These are phyloP conservation scores for Felis chaus DNA, from an alignment of 2,113 vertebrate species.

Conservation along the genomic window DNA sequence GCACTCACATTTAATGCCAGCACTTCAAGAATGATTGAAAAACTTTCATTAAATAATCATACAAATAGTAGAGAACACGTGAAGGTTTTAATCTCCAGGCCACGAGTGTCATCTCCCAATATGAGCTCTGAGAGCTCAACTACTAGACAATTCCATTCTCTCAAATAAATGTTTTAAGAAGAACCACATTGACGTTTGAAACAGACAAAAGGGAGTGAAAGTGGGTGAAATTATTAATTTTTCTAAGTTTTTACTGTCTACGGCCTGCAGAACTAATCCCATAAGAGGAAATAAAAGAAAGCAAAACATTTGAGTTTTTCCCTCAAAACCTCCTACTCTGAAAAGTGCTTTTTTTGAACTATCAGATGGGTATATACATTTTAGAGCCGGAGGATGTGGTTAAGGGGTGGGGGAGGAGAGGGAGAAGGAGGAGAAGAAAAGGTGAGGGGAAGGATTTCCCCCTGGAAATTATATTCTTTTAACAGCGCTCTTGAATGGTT, in stretches of 20 bases:
- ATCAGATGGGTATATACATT: not conserved
- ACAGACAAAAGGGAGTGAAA: not conserved
- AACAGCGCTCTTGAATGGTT: not conserved
- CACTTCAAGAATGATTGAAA: accelerated
- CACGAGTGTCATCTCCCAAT: not conserved
- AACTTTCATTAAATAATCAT: not conserved
- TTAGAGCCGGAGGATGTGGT: not conserved
- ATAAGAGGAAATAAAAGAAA: not conserved
- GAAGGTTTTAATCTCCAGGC: not conserved
- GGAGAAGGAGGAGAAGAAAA: not conserved
- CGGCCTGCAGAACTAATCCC: not conserved
- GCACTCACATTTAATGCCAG: not conserved
- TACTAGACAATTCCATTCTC: not conserved
- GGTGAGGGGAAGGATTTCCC: too few species aligned
- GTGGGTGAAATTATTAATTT: not conserved
- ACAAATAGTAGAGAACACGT: not conserved
- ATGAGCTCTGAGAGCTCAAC: not conserved
- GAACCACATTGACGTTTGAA: not conserved
- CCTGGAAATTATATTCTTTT: not conserved
- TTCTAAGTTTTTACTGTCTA: not conserved
- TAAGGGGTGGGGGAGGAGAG: not conserved
- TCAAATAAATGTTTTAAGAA: not conserved
- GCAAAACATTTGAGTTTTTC: not conserved
- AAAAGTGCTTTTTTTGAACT: not conserved
- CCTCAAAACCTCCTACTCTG: not conserved